phyloP scores from a whole-genome alignment of 1,140 invertebrate species.

The Manduca sexta region DNA sequence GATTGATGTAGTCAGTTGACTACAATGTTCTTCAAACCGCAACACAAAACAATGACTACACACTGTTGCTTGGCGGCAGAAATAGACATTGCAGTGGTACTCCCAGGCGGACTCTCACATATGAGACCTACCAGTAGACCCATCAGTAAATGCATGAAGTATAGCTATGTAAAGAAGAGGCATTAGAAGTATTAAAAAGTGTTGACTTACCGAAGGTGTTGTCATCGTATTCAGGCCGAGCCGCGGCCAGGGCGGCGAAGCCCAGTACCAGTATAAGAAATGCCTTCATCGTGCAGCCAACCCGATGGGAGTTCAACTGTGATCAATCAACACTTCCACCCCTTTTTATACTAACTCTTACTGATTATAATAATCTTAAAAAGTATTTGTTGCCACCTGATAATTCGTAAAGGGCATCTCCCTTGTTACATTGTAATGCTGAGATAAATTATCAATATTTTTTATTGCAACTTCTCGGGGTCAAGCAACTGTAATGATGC shows the following conservation, averaged over 20 bases:
- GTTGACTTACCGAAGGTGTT: conserved; percentile 25
- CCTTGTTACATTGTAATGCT: background rate
- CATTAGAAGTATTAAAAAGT: conserved; percentile 4
- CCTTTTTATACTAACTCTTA: conserved; percentile 35
- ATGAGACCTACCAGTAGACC: background rate
- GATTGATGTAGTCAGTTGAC: no score
- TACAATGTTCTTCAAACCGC: no score
- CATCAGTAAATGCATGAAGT: no score
- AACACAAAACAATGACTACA: no score
- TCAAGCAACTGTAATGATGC: background rate
- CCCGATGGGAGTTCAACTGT: conserved; percentile 37
- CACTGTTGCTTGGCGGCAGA: no score
- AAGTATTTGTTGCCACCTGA: conserved; percentile 7
- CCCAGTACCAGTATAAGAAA: conserved; percentile 34
- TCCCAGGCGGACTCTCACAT: no score
- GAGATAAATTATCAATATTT: conserved; percentile 5
- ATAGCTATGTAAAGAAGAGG: no score
- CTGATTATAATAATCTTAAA: conserved; percentile 9
- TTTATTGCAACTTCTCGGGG: background rate
- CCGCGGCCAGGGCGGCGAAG: conserved; percentile 40
- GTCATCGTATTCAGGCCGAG: conserved; percentile 31
- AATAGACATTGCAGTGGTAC: no score
- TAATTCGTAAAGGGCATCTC: conserved; percentile 7
- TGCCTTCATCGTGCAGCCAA: conserved; percentile 42
- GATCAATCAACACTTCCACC: background rate